Percentiles rank a stretch among this genome's conserved stretches.
phyloP scores from a whole-genome alignment of 2,113 vertebrate genomes.

The Electrona antarctica region DNA sequence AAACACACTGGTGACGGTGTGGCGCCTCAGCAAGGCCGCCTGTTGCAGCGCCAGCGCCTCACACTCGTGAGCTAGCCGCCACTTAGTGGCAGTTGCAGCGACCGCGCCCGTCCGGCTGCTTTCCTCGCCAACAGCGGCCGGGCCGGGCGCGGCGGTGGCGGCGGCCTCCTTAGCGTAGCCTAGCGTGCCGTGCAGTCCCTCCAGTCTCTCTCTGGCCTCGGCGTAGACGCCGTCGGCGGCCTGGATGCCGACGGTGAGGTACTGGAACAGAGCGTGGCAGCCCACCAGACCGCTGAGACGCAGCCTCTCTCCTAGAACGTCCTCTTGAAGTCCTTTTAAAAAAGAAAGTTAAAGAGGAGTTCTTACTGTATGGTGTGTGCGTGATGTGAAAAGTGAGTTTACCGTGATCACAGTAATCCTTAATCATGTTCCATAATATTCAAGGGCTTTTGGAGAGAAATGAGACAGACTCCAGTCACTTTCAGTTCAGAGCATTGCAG shows the following conservation, averaged over 20 bases:
- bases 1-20: conserved; percentile 80
- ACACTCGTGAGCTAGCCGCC: conserved; percentile 60
- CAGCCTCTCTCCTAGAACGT: conserved; percentile 34
- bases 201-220: conserved; percentile 76
- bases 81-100: neutral
- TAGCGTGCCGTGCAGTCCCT: conserved; percentile 26
- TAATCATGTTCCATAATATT: no score
- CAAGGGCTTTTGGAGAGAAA: no score
- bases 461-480: no score
- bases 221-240: conserved; percentile 79
- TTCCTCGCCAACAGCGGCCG: neutral
- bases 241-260: conserved; percentile 87
- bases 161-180: conserved; percentile 15
- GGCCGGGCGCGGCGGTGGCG: neutral
- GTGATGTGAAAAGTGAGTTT: no score
- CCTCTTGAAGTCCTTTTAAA: conserved; percentile 12
- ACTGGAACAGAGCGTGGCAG: conserved; percentile 93
- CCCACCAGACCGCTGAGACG: conserved; percentile 78
- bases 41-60: conserved; percentile 84
- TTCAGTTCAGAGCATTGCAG: no score
- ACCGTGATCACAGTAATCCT: no score
- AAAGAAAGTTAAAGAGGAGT: no score
- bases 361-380: no score
- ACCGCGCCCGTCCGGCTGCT: conserved; percentile 2
- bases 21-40: conserved; percentile 82